phyloP scores from a whole-genome alignment of 1,140 invertebrate genomes.

The Calliphora vicina region DNA sequence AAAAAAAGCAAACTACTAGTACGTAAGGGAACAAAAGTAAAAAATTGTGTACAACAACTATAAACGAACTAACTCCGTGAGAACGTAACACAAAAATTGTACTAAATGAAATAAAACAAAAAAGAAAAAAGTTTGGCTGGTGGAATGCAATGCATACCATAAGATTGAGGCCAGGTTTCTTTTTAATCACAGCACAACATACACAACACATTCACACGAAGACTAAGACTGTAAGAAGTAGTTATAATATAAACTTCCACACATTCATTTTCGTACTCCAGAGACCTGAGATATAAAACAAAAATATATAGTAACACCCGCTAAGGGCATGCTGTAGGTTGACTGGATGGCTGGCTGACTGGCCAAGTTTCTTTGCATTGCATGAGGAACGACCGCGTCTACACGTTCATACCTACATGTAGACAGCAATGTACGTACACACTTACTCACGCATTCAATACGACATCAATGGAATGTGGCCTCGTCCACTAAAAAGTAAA shows the following conservation, averaged over 20 bases:
- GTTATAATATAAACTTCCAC: too few species aligned
- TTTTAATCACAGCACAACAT: conserved; percentile 5
- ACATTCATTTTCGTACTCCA: too few species aligned
- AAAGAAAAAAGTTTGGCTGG: neutral
- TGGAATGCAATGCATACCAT: conserved; percentile 30
- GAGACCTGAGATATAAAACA: too few species aligned
- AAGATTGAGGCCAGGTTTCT: conserved; percentile 29
- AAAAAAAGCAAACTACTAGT: too few species aligned
- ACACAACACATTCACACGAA: neutral
- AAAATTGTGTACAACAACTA: neutral
- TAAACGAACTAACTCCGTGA: conserved; percentile 1
- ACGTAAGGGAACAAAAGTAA: neutral
- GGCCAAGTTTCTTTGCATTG: neutral
- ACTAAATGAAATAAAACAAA: conserved; percentile 14
- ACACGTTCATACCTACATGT: too few species aligned
- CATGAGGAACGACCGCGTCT: neutral
- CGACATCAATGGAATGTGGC: conserved; percentile 32
- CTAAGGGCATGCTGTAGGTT: conserved; percentile 14
- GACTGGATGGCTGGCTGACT: neutral
- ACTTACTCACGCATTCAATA: neutral
- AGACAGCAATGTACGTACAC: neutral
- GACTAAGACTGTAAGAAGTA: neutral
- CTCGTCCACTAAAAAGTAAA: conserved; percentile 18
- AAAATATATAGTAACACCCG: conserved; percentile 20
- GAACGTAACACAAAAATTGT: conserved; percentile 22